Evolutionary conservation across 2,888 invertebrate genomes (phyloP).

Genomic region (Drosophila mulleri): DNA sequence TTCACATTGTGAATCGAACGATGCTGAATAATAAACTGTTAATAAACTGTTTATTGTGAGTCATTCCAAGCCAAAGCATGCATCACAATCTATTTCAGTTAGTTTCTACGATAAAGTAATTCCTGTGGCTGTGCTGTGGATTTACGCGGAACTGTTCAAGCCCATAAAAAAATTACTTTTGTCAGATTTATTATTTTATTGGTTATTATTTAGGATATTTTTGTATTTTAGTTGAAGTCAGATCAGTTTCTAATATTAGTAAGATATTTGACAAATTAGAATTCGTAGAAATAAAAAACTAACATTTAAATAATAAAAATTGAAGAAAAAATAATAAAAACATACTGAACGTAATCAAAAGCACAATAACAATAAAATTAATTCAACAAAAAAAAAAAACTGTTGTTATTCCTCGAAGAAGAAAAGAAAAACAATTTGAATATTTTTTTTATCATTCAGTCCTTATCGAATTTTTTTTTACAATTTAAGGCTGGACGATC

Average conservation of each 20-base stretch:
- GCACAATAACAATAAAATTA: not conserved
- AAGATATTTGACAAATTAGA: not conserved
- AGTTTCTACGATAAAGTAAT: not conserved
- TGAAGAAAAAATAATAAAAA: no score
- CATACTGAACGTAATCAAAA: not conserved
- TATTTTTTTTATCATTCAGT: not conserved
- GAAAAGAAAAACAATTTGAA: no score
- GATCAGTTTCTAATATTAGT: not conserved
- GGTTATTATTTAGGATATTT: not conserved
- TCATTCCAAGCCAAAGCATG: conserved; percentile 8
- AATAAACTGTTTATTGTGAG: conserved; percentile 21
- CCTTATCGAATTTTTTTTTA: not conserved
- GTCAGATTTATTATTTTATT: not conserved
- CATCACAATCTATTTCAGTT: conserved; percentile 14
- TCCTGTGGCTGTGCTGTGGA: not conserved
- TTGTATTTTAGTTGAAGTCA: not conserved
- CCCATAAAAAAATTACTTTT: not conserved
- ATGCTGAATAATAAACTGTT: conserved; percentile 15
- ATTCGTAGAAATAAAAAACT: not conserved
- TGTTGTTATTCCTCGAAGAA: no score
- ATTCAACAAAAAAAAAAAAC: no score
- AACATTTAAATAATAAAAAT: not conserved
- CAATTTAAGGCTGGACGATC: not conserved
- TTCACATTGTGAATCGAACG: conserved; percentile 5
- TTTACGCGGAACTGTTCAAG: not conserved